Percentiles rank a stretch among this genome's conserved stretches.
Conservation (phyloP, 1,140 invertebrate species). For the Oryctes rhinoceros region DNA sequence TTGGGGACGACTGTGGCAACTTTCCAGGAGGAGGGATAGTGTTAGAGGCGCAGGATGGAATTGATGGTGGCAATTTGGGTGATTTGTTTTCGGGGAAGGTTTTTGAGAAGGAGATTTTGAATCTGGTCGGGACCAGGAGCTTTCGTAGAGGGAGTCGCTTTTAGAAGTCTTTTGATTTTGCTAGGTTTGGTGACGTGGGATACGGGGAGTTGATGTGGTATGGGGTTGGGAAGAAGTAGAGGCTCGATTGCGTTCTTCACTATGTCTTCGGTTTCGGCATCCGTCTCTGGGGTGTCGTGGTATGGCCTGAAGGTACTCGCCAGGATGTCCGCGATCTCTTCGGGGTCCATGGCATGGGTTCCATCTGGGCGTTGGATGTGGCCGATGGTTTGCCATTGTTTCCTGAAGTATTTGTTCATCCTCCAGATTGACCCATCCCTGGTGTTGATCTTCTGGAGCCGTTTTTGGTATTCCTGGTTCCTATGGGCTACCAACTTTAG, state of each 20-base stretch:
- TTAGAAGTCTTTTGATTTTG: neutral
- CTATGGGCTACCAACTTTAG: neutral
- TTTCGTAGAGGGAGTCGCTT: neutral
- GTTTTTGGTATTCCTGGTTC: neutral
- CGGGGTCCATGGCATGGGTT: neutral
- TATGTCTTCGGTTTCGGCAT: neutral
- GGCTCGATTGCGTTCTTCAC: neutral
- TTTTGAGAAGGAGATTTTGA: neutral
- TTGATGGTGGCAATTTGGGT: neutral
- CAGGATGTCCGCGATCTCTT: neutral
- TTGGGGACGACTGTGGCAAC: neutral
- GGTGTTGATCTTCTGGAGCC: neutral
- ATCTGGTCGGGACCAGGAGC: neutral
- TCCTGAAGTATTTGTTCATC: neutral
- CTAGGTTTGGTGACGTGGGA: neutral
- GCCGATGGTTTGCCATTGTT: neutral
- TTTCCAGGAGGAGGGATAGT: neutral
- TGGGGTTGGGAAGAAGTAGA: neutral
- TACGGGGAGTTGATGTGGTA: neutral
- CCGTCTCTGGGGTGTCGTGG: neutral
- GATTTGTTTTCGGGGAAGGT: neutral
- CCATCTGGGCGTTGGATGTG: neutral
- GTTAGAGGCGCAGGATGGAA: neutral
- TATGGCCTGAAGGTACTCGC: neutral
- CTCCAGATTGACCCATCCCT: conserved; percentile 2